These are phyloP conservation scores for Brachyhypopomus gauderio DNA, from an alignment of 2,113 vertebrate species.

Conservation along the genomic window DNA sequence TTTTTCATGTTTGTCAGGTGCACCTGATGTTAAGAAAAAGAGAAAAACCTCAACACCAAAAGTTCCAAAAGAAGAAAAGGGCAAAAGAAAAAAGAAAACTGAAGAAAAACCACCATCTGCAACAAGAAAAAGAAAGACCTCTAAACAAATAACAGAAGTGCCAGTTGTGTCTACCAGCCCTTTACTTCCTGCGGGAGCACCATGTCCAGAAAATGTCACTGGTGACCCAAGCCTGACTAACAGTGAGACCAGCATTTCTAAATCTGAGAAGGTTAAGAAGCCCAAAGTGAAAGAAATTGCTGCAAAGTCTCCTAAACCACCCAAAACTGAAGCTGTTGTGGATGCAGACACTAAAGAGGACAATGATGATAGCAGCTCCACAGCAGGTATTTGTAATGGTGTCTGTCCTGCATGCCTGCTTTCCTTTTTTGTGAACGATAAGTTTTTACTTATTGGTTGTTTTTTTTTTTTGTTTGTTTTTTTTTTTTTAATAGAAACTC, in stretches of 20 bases:
- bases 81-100: conserved; percentile 46
- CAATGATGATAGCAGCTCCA: conserved; percentile 65
- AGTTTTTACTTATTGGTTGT: neutral
- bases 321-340: conserved; percentile 43
- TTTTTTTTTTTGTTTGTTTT: conserved; percentile 29
- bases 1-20: conserved; percentile 10
- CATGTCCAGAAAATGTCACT: conserved; percentile 56
- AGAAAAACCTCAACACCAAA: conserved; percentile 60
- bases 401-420: neutral
- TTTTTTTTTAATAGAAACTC: conserved; percentile 73
- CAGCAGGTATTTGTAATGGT: conserved; percentile 59
- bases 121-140: conserved; percentile 60
- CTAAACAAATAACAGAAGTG: conserved; percentile 55
- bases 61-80: conserved; percentile 63
- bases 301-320: conserved; percentile 55
- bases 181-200: conserved; percentile 46
- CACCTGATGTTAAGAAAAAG: conserved; percentile 25
- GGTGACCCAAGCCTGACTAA: conserved; percentile 62
- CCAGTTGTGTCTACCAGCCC: conserved; percentile 26
- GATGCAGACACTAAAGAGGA: conserved; percentile 62
- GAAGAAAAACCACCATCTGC: conserved; percentile 38
- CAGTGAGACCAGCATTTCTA: conserved; percentile 40
- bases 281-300: conserved; percentile 44
- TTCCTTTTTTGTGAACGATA: neutral
- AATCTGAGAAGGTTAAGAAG: conserved; percentile 66